Conservation (phyloP, 30 jellyfish, hydroid and myxozoan species). For the Chironex yamaguchii region DNA sequence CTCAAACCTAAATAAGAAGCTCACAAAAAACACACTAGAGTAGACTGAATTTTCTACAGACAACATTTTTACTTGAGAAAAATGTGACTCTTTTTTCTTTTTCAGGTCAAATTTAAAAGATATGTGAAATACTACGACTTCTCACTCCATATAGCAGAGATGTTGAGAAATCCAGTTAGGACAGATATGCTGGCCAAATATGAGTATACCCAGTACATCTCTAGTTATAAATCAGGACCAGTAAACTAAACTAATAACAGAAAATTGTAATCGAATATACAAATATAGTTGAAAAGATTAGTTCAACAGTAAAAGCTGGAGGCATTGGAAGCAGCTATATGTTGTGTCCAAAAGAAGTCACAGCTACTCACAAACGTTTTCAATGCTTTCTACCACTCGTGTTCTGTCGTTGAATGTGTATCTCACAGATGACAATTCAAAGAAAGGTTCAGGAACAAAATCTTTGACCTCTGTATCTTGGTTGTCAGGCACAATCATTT, state of each 20-base stretch:
- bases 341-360: not conserved
- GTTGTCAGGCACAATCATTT: constrained; percentile 7
- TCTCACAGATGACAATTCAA: constrained; percentile 17
- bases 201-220: too few relatives aligned
- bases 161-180: too few relatives aligned
- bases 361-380: constrained; percentile 1
- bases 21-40: too few relatives aligned
- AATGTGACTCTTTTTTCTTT: too few relatives aligned
- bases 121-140: too few relatives aligned
- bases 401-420: constrained; percentile 6
- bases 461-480: not conserved
- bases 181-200: too few relatives aligned
- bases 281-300: not conserved
- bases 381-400: constrained; percentile 8
- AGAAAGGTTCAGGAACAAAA: not conserved
- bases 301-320: not conserved
- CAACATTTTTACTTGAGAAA: too few relatives aligned
- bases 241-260: not conserved
- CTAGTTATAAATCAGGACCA: too few relatives aligned
- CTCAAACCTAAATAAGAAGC: too few relatives aligned
- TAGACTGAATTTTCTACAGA: too few relatives aligned
- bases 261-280: not conserved
- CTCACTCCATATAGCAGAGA: too few relatives aligned
- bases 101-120: too few relatives aligned
- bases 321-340: not conserved